Conservation (phyloP, 2,888 invertebrate genomes). For the Orthosia gracilis region DNA sequence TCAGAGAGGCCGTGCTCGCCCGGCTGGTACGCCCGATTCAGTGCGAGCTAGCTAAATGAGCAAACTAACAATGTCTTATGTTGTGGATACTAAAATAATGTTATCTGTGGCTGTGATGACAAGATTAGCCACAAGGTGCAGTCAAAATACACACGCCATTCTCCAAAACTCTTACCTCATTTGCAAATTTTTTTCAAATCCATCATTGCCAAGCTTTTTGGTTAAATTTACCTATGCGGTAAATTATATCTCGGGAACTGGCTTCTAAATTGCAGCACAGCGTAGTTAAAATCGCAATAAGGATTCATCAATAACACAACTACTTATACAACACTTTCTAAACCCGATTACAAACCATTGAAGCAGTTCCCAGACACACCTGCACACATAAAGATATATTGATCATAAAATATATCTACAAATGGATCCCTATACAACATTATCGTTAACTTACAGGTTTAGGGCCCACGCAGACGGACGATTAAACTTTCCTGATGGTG, state of each 20-base stretch:
- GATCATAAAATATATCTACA: constrained; percentile 36
- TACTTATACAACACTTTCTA: constrained; percentile 23
- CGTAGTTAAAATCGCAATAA: neutral
- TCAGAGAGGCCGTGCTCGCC: too few relatives aligned
- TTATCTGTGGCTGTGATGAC: too few relatives aligned
- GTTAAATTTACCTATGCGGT: too few relatives aligned
- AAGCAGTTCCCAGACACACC: constrained; percentile 27
- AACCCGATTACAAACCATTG: constrained; percentile 29
- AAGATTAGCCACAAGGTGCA: too few relatives aligned
- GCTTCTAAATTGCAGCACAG: too few relatives aligned
- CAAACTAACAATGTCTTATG: too few relatives aligned
- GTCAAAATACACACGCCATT: too few relatives aligned
- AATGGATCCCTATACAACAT: constrained; percentile 40
- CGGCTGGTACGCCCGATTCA: too few relatives aligned
- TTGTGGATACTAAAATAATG: too few relatives aligned
- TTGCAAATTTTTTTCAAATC: too few relatives aligned
- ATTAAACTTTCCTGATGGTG: constrained; percentile 28
- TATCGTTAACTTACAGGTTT: constrained; percentile 37
- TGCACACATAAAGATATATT: constrained; percentile 43
- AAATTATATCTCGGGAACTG: neutral
- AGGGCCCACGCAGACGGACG: constrained; percentile 29
- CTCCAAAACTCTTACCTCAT: too few relatives aligned
- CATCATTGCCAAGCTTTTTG: neutral
- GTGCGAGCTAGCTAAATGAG: too few relatives aligned
- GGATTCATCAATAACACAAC: constrained; percentile 14